Evolutionary conservation across 2,113 vertebrate species (phyloP).

Genomic region (Paralichthys olivaceus): DNA sequence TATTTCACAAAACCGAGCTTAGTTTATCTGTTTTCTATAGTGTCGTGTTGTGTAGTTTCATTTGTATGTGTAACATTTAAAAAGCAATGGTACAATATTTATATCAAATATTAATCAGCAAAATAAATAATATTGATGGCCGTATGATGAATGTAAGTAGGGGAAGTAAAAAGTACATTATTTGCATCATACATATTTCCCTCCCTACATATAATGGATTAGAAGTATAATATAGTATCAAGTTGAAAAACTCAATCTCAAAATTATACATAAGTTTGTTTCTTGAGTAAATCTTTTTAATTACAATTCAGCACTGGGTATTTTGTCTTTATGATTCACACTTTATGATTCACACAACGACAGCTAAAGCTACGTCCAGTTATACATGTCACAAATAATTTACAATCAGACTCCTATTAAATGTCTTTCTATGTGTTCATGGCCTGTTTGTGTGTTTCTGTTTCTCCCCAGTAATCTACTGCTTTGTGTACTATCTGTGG

Average conservation of each 20-base stretch:
- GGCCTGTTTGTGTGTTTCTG: neutral
- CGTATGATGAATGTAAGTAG: neutral
- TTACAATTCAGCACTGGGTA: neutral
- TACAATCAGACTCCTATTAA: neutral
- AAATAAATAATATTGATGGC: neutral
- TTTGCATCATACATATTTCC: neutral
- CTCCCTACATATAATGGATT: neutral
- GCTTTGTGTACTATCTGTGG: slow-evolving; percentile 80
- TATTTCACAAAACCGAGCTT: neutral
- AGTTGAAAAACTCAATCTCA: neutral
- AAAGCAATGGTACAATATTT: neutral
- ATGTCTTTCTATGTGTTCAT: neutral
- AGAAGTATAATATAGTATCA: neutral
- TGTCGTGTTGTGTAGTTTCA: neutral
- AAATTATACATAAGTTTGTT: neutral
- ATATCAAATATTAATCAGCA: neutral
- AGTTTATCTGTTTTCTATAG: neutral
- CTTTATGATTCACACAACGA: neutral
- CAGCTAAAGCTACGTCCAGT: no score
- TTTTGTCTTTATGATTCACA: neutral
- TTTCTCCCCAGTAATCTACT: slow-evolving; percentile 81
- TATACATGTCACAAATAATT: neutral
- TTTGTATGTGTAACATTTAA: neutral
- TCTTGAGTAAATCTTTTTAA: neutral
- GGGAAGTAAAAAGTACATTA: neutral